Evolutionary conservation across 2,113 vertebrate genomes (phyloP).

Genomic region (Elgaria multicarinata): DNA sequence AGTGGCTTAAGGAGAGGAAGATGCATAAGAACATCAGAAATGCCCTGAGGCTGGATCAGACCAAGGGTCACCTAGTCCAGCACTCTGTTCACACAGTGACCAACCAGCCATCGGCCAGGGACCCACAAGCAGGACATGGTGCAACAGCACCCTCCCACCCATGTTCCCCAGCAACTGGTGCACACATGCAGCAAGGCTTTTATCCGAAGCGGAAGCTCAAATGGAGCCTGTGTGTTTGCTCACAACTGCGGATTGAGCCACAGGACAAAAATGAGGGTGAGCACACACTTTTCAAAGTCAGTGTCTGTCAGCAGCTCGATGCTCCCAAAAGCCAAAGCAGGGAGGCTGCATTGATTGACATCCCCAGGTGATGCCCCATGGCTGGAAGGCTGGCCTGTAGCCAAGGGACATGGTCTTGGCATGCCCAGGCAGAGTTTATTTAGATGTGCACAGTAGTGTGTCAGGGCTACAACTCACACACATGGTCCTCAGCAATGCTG

Average conservation of each 20-base stretch:
- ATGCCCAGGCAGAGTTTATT: background rate
- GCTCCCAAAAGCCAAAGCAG: background rate
- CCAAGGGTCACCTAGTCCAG: no score
- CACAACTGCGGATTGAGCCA: background rate
- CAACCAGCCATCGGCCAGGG: no score
- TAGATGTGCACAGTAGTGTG: background rate
- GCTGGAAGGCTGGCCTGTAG: background rate
- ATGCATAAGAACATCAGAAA: no score
- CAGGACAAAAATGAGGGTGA: background rate
- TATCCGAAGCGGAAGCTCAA: background rate
- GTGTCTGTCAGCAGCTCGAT: background rate
- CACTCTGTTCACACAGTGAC: no score
- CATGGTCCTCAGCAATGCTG: background rate
- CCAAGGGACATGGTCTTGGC: background rate
- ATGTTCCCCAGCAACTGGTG: no score
- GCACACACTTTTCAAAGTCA: no score
- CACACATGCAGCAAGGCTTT: background rate
- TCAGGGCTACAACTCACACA: no score
- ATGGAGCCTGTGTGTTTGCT: background rate
- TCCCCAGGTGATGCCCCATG: background rate
- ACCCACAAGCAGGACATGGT: no score
- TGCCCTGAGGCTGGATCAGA: no score
- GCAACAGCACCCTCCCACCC: no score
- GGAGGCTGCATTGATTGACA: constrained; percentile 4
- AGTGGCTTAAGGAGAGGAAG: background rate